These are phyloP conservation scores for Mormoops blainvillei DNA, from an alignment of 2,113 vertebrate species.

Conservation along the genomic window DNA sequence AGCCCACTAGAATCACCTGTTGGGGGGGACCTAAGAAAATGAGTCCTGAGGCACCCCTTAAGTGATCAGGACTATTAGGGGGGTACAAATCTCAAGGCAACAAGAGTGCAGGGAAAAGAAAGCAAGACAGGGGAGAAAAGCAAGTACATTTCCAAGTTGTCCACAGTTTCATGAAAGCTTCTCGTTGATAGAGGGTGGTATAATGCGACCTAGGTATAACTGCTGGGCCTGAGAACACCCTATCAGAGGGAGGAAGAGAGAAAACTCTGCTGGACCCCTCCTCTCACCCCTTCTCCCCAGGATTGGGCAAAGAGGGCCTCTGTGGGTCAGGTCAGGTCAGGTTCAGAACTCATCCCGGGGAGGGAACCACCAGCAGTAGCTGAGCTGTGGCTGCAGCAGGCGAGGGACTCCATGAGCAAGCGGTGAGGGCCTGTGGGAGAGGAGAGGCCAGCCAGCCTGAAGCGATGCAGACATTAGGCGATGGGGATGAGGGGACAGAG, in stretches of 20 bases:
- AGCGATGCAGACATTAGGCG: not conserved
- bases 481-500: not conserved
- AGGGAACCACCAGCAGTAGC: fast-evolving
- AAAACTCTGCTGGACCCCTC: not conserved
- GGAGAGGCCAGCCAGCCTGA: not conserved
- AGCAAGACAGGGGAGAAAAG: not conserved
- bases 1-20: not conserved
- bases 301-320: not conserved
- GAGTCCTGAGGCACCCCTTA: not conserved
- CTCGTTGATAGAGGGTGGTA: not conserved
- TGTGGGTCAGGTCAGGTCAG: not conserved
- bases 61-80: not conserved
- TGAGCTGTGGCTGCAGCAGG: not conserved
- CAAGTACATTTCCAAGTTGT: too few species aligned
- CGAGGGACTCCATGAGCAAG: not conserved
- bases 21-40: not conserved
- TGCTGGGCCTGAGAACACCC: not conserved
- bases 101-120: not conserved
- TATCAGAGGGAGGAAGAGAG: not conserved
- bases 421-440: not conserved
- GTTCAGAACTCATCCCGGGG: not conserved
- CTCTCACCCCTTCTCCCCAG: not conserved
- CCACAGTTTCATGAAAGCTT: not conserved
- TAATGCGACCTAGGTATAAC: not conserved
- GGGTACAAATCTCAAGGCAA: not conserved